phyloP scores from a whole-genome alignment of 2,797 vertebrate genomes.

The Labroides dimidiatus region DNA sequence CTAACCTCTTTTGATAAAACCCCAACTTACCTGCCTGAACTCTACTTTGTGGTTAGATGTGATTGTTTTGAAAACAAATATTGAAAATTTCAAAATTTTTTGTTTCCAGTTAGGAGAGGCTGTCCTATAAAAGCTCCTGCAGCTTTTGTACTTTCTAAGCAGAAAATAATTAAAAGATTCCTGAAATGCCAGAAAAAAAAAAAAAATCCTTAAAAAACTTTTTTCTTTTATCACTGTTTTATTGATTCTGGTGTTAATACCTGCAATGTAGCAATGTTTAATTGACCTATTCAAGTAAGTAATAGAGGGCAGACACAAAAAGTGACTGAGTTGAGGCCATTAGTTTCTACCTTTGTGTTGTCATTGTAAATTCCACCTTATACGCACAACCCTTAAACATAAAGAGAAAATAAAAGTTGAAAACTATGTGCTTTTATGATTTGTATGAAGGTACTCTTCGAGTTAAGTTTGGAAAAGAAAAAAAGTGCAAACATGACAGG shows the following conservation, averaged over 20 bases:
- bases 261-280: not conserved
- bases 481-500: not conserved
- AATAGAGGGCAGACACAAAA: not conserved
- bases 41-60: conserved; percentile 11
- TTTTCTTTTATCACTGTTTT: not conserved
- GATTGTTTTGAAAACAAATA: not conserved
- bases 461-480: conserved; percentile 6
- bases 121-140: not conserved
- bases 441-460: not conserved
- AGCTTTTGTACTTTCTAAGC: not conserved
- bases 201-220: not conserved
- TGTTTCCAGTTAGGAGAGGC: not conserved
- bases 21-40: not conserved
- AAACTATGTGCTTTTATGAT: conserved; percentile 1
- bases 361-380: not conserved
- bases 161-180: not conserved
- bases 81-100: not conserved
- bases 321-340: not conserved
- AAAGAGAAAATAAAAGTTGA: not conserved
- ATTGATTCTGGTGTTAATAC: not conserved
- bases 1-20: not conserved
- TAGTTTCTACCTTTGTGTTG: not conserved
- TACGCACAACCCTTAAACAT: not conserved
- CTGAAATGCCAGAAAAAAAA: not conserved
- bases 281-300: conserved; percentile 3